Conservation (phyloP, 2,888 invertebrate genomes). For the Nebria salina region DNA sequence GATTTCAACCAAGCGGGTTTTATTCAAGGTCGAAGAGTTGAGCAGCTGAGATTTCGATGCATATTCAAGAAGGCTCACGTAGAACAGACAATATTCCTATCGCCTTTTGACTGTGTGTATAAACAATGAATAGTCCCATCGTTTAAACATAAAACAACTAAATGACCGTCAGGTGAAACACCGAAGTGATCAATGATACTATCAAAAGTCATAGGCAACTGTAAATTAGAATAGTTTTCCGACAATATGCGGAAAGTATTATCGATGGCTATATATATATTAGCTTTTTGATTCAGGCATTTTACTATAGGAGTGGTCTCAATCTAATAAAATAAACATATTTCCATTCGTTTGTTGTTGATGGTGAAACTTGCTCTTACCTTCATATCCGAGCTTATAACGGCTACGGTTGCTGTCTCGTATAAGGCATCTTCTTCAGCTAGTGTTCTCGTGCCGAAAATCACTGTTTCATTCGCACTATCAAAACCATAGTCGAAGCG, state of each 20-base stretch:
- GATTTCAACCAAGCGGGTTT: no score
- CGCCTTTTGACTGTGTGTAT: conserved; percentile 39
- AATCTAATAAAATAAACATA: conserved; percentile 3
- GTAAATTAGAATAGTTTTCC: conserved; percentile 48
- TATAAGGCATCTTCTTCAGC: conserved; percentile 62
- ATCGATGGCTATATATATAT: conserved; percentile 49
- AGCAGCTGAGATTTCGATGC: no score
- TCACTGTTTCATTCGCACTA: conserved; percentile 65
- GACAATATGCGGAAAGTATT: conserved; percentile 49
- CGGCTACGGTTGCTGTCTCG: conserved; percentile 64
- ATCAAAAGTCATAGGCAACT: conserved; percentile 47
- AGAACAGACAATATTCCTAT: conserved; percentile 41
- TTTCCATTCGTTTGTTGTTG: conserved; percentile 8
- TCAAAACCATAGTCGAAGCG: conserved; percentile 62
- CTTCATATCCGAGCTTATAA: conserved; percentile 51
- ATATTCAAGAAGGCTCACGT: conserved; percentile 39
- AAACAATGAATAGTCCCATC: conserved; percentile 50
- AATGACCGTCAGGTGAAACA: conserved; percentile 48
- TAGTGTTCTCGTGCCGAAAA: conserved; percentile 64
- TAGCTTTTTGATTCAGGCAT: conserved; percentile 45
- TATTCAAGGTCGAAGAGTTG: no score
- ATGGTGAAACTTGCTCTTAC: not conserved
- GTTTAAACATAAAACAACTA: conserved; percentile 49
- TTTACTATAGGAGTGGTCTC: conserved; percentile 35
- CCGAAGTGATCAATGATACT: conserved; percentile 49